Percentiles rank a stretch among this genome's conserved stretches.
Conservation (phyloP, 2,797 vertebrate species). For the Cryptoprocta ferox region DNA sequence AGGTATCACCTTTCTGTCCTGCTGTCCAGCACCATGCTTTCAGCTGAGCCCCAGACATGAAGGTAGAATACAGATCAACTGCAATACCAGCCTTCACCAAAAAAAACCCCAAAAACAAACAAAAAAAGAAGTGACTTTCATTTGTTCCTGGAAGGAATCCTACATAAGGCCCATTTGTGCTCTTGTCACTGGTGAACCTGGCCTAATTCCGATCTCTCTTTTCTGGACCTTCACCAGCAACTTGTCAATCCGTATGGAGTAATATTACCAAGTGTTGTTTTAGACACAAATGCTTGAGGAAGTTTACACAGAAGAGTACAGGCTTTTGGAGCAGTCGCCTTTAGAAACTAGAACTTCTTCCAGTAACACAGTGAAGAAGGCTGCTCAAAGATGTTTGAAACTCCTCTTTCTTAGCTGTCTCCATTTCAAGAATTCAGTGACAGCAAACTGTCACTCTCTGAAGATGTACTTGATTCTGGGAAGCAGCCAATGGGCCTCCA, state of each 20-base stretch:
- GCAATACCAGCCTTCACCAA: neutral
- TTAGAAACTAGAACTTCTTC: neutral
- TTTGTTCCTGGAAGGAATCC: neutral
- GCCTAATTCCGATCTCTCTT: neutral
- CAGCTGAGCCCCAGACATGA: neutral
- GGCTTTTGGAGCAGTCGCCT: neutral
- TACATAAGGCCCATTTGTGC: neutral
- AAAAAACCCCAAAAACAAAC: neutral
- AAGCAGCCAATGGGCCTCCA: neutral
- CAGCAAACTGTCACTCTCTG: neutral
- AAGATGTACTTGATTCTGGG: neutral
- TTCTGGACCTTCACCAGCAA: neutral
- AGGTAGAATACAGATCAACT: neutral
- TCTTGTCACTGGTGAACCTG: neutral
- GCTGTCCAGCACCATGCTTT: neutral
- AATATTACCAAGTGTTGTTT: neutral
- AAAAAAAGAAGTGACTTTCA: neutral
- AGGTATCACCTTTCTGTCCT: neutral
- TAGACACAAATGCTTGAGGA: neutral
- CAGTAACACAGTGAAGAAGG: neutral
- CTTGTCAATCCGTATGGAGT: neutral
- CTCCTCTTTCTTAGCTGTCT: neutral
- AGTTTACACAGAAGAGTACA: neutral
- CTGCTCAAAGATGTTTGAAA: neutral
- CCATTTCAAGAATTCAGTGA: neutral